Evolutionary conservation across 2,888 invertebrate species (phyloP).

Genomic region (Agrochola macilenta): DNA sequence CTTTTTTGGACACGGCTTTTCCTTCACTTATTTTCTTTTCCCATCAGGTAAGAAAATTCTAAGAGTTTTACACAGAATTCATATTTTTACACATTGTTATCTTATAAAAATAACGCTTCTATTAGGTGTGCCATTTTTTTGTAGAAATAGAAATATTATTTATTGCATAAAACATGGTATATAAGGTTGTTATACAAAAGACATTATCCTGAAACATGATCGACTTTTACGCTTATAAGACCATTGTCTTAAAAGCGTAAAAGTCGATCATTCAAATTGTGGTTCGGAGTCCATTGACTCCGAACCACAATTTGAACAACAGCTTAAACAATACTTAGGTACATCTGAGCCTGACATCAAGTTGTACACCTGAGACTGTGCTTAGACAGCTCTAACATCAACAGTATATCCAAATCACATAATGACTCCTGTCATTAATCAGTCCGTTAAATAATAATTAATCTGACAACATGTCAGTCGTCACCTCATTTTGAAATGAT

Average conservation of each 20-base stretch:
- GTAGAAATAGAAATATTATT: no score
- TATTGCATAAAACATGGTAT: no score
- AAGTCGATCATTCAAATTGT: no score
- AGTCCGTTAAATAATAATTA: slow-evolving; percentile 47
- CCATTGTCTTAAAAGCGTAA: no score
- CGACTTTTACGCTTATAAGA: background rate
- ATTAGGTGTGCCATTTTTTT: background rate
- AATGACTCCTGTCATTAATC: slow-evolving; percentile 36
- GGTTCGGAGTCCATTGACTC: no score
- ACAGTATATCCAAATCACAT: slow-evolving; percentile 33
- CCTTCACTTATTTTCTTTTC: background rate
- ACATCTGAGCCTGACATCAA: background rate
- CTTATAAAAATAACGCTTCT: background rate
- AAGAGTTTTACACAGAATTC: background rate
- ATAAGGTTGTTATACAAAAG: no score
- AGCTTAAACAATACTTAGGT: background rate
- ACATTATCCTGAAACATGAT: background rate
- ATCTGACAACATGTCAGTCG: slow-evolving; percentile 44
- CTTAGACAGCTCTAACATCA: slow-evolving; percentile 6
- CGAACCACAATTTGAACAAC: background rate
- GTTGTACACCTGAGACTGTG: slow-evolving; percentile 14
- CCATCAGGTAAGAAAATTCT: background rate
- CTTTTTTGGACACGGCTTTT: background rate
- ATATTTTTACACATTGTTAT: background rate
- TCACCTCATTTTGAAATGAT: slow-evolving; percentile 43